phyloP scores from a whole-genome alignment of 1,140 invertebrate species.

The Megathymus violae region DNA sequence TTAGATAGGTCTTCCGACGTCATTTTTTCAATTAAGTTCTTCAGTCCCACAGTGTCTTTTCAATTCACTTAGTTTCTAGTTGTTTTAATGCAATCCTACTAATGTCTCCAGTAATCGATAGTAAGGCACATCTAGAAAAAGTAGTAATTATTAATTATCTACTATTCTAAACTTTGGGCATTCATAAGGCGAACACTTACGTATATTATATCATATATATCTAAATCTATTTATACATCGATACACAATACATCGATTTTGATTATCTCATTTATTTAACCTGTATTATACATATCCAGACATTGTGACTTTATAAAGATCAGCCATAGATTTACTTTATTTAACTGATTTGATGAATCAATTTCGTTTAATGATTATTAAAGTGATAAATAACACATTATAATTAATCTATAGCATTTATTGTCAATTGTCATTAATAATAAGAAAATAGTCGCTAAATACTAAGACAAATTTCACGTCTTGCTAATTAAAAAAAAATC shows the following conservation, averaged over 20 bases:
- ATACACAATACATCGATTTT: not conserved
- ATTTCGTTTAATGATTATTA: too few relatives aligned
- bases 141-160: slow-evolving; percentile 31
- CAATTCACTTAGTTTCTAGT: not conserved
- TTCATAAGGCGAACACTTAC: slow-evolving; percentile 24
- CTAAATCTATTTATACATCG: not conserved
- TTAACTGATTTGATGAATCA: too few relatives aligned
- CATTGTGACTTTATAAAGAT: too few relatives aligned
- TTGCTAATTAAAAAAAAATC: too few relatives aligned
- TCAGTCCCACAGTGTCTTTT: not conserved
- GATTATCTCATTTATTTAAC: not conserved
- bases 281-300: too few relatives aligned
- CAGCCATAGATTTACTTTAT: too few relatives aligned
- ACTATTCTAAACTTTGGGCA: slow-evolving; percentile 34
- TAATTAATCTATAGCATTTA: too few relatives aligned
- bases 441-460: too few relatives aligned
- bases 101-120: slow-evolving; percentile 8
- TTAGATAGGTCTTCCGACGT: not conserved
- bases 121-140: slow-evolving; percentile 35
- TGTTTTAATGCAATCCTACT: not conserved
- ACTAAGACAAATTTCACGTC: too few relatives aligned
- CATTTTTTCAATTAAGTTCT: not conserved
- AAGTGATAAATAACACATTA: too few relatives aligned
- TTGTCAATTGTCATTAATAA: too few relatives aligned
- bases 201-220: not conserved